phyloP scores from a whole-genome alignment of 2,888 invertebrate species.

The Philaethria dido region DNA sequence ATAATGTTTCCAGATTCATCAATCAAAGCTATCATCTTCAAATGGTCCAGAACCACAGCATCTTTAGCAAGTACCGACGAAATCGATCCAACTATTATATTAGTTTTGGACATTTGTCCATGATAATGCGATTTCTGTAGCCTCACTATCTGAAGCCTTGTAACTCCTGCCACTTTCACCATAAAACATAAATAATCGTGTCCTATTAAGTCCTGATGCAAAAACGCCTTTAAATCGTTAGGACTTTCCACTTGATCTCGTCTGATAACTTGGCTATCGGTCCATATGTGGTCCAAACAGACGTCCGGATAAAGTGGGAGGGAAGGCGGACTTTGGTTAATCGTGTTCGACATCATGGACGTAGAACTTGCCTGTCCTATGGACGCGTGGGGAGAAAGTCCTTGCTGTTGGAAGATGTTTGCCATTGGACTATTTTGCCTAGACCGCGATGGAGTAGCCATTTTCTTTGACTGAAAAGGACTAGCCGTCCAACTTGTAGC shows the following conservation, averaged over 20 bases:
- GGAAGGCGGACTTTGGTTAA: constrained; percentile 78
- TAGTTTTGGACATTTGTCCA: constrained; percentile 76
- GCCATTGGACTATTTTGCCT: constrained; percentile 77
- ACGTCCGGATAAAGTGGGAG: constrained; percentile 92
- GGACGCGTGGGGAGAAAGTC: constrained; percentile 74
- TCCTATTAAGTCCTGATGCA: constrained; percentile 93
- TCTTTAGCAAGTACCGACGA: constrained; percentile 91
- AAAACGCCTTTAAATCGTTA: constrained; percentile 86
- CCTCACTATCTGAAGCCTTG: constrained; percentile 87
- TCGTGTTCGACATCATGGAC: constrained; percentile 77
- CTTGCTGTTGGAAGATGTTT: constrained; percentile 74
- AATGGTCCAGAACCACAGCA: constrained; percentile 90
- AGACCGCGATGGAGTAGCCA: constrained; percentile 67
- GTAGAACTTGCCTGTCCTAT: constrained; percentile 75
- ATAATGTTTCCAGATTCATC: constrained; percentile 91
- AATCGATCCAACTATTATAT: constrained; percentile 89
- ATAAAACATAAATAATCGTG: constrained; percentile 93
- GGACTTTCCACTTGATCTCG: constrained; percentile 67
- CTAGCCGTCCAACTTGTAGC: constrained; percentile 73
- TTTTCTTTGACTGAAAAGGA: constrained; percentile 70
- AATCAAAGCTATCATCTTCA: constrained; percentile 93
- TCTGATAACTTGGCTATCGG: constrained; percentile 84
- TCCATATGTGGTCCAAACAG: constrained; percentile 96
- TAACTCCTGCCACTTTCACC: constrained; percentile 70
- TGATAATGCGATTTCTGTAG: constrained; percentile 86